These are phyloP conservation scores for Alviniconcha strummeri DNA, from an alignment of 2,888 invertebrate genomes.

Conservation along the genomic window DNA sequence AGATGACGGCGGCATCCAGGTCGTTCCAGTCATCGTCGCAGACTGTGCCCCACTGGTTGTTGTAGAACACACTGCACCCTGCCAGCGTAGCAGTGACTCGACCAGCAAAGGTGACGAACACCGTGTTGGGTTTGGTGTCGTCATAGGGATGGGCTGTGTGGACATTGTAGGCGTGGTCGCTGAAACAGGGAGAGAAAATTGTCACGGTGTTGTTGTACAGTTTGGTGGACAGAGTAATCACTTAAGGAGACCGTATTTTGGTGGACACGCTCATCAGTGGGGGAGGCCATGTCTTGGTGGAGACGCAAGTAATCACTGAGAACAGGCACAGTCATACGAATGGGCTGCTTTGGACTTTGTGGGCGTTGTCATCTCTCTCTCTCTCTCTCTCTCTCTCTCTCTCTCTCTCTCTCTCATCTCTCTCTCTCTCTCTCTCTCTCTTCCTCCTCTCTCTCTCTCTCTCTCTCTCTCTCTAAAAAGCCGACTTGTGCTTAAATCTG, in stretches of 20 bases:
- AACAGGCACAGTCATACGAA: background rate
- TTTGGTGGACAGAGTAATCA: too few species aligned
- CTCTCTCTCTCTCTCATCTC: background rate
- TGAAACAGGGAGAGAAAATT: background rate
- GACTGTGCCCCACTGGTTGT: conserved; percentile 56
- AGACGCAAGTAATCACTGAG: background rate
- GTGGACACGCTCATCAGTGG: too few species aligned
- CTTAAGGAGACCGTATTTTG: too few species aligned
- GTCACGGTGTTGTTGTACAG: background rate
- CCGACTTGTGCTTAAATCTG: too few species aligned
- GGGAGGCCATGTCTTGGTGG: too few species aligned
- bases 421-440: background rate
- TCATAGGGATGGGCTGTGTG: background rate
- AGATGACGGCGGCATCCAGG: conserved; percentile 39
- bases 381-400: background rate
- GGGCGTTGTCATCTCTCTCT: background rate
- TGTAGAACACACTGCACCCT: conserved; percentile 53
- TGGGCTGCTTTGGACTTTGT: background rate
- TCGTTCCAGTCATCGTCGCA: conserved; percentile 50
- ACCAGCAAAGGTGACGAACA: conserved; percentile 21
- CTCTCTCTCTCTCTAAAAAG: too few species aligned
- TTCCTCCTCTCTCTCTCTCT: background rate
- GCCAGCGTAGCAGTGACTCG: conserved; percentile 40
- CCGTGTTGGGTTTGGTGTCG: background rate
- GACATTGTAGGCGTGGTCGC: background rate